These are phyloP conservation scores for Spongilla lacustris DNA, from an alignment of 37 sponge, comb jelly and placozoan species.

Conservation along the genomic window DNA sequence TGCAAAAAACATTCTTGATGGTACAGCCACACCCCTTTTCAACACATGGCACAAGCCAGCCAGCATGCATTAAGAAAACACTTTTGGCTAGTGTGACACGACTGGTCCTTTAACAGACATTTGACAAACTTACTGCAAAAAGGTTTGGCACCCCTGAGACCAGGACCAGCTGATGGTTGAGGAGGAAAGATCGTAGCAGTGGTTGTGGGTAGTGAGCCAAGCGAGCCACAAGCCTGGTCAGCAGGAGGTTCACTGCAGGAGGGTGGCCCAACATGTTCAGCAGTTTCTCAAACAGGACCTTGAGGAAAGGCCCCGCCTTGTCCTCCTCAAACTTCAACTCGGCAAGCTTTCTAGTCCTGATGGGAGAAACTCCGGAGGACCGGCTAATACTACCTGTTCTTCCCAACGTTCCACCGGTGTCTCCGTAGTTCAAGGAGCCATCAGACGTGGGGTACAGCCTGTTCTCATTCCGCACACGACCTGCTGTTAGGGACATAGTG, in stretches of 20 bases:
- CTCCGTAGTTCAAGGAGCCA: not conserved
- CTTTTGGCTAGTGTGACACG: too few species aligned
- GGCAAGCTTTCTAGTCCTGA: not conserved
- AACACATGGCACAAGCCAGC: too few species aligned
- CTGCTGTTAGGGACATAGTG: not conserved
- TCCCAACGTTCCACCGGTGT: not conserved
- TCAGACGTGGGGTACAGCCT: not conserved
- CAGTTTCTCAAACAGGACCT: constrained; percentile 68
- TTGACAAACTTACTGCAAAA: constrained; percentile 63
- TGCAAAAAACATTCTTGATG: too few species aligned
- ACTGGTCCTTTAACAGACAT: too few species aligned
- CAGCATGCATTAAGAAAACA: too few species aligned
- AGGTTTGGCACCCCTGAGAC: constrained; percentile 71
- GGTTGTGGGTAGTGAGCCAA: constrained; percentile 85
- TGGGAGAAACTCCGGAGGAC: constrained; percentile 8
- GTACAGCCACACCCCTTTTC: too few species aligned
- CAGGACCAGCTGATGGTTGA: constrained; percentile 74
- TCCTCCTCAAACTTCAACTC: constrained; percentile 34
- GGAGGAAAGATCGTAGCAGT: constrained; percentile 67
- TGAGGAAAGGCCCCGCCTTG: constrained; percentile 63
- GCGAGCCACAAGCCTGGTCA: constrained; percentile 63
- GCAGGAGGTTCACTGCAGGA: constrained; percentile 48
- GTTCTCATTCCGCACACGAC: not conserved
- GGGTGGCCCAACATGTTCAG: constrained; percentile 47
- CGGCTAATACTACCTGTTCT: not conserved